Evolutionary conservation across 1,140 invertebrate species (phyloP), one percentile per base, ranked within the genome.

Genomic region (Brachionus plicatilis): DNA sequence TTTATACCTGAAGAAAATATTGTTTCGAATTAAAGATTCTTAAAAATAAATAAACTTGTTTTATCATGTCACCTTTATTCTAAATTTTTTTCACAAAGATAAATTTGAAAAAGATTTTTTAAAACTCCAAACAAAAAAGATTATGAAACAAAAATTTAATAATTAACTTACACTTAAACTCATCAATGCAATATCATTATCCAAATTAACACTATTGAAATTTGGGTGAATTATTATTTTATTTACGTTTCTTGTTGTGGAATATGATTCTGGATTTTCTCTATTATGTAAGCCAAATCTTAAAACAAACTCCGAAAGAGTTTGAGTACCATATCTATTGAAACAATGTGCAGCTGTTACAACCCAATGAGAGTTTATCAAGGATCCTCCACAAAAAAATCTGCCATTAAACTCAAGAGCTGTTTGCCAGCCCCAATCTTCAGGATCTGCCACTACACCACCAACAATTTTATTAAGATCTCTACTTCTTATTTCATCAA

Each of bases 321-420:
- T 0, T 76, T 43, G 53, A 20, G 41, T 20, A 12, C 4, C n/a
- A 17, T 14, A 8, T n/a, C 37, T 17, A 11, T 88, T 86, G 60
- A 68, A 20, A 86, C 93, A 93, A 86, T 93, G 93, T 1, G 92
- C 93, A 4, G 93, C 93, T 0, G 93, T 93, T 14, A 94, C 56
- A 0, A 93, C 90, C 86, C 93, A 93, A 17, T 91, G 88, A 50
- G 90, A 89, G 84, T 89, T 91, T 53, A 93, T 91, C 2, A 93
- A 86, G 6, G 90, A 90, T 47, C 92, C 93, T 20, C 92, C 79
- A 29, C 79, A 82, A 9, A 24, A 41, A 27, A 82, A 68, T 82
- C 79, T 20, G n/a, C 79, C 79, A 6, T 43, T 45, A 29, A 29
- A 68, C 27, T 82, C 60, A 53, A 82, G 60, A 27, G 79, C 20